Evolutionary conservation across 2,113 vertebrate genomes (phyloP).

Genomic region (Etia nguti): DNA sequence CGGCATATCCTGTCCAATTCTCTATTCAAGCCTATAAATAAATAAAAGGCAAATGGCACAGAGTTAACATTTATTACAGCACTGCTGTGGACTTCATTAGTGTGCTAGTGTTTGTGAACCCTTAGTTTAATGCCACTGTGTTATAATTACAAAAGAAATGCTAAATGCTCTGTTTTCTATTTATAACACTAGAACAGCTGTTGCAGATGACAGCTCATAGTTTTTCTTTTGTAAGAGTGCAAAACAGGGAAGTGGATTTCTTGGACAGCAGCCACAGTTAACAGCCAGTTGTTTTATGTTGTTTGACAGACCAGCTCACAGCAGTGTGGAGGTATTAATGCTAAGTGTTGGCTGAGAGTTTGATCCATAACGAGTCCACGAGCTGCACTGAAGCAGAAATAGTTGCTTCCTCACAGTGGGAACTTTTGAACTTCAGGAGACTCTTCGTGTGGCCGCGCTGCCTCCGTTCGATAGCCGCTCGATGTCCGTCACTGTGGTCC

Average conservation of each 20-base stretch:
- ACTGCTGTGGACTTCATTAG: background rate
- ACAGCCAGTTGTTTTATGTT: background rate
- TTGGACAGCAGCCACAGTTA: background rate
- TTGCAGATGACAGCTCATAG: background rate
- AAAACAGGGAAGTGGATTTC: background rate
- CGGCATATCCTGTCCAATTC: background rate
- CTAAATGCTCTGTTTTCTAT: background rate
- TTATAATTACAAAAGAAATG: background rate
- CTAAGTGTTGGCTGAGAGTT: background rate
- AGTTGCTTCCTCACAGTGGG: background rate
- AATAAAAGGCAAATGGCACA: background rate
- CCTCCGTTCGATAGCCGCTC: background rate
- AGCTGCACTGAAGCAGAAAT: background rate
- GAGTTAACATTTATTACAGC: background rate
- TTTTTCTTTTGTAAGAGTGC: background rate
- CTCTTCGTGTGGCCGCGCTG: fast-evolving
- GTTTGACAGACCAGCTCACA: background rate
- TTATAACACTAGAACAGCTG: background rate
- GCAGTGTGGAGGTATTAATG: background rate
- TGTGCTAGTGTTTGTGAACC: background rate
- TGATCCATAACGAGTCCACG: fast-evolving
- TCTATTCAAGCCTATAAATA: background rate
- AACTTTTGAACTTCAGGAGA: background rate
- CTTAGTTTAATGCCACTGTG: background rate
- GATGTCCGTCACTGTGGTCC: background rate